Base-by-base conservation (phyloP, 2,797 vertebrate species). In the Rhinatrema bivittatum region DNA sequence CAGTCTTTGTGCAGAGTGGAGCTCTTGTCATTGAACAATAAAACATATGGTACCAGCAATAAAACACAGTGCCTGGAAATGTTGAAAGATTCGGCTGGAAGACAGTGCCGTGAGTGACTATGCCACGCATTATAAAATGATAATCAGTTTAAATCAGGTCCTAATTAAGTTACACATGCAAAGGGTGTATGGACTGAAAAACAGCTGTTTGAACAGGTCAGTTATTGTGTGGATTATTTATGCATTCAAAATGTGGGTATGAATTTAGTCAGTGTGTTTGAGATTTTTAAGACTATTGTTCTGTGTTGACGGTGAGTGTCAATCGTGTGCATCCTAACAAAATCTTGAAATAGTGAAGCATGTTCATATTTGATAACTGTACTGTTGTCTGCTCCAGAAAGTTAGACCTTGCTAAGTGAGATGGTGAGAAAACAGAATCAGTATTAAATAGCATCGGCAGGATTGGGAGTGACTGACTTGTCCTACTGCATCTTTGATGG, bases 1-100 rank as follows among this genome's bases (percentile, higher is more conserved):
- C 92, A 94, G 91, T 83, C 93, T 97, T 94, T 97, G 93, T 97
- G 90, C 89, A 78, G 78, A 81, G 81, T 56, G 65, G 79, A 79
- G 82, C 85, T 86, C 81, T 84, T 77, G 66, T 84, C 78, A 68
- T 78, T 84, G 86, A 87, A 89, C 86, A 89, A 88, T 91, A 91
- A 91, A 91, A 84, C 90, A 87, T 88, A 90, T 86, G 89, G 76
- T 87, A 81, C 70, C 64, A 62, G 78, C 85, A 85, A 80, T 85
- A 82, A 81, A 82, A 82, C 80, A 75, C 78, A 55, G 81, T 58
- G 70, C 82, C 86, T 81, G 82, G 82, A 85, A 85, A 88, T 82
- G 25, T 63, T 67, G 57, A 72, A 78, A 82, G 79, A 82, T 78
- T 71, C 72, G 58, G 17, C 66, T 57, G 71, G 26, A 78, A 57